A percentile compares a stretch with the other conserved stretches of the same genome.
Evolutionary conservation across 2,113 vertebrate genomes (phyloP).

Genomic region (Synodontis membranacea): DNA sequence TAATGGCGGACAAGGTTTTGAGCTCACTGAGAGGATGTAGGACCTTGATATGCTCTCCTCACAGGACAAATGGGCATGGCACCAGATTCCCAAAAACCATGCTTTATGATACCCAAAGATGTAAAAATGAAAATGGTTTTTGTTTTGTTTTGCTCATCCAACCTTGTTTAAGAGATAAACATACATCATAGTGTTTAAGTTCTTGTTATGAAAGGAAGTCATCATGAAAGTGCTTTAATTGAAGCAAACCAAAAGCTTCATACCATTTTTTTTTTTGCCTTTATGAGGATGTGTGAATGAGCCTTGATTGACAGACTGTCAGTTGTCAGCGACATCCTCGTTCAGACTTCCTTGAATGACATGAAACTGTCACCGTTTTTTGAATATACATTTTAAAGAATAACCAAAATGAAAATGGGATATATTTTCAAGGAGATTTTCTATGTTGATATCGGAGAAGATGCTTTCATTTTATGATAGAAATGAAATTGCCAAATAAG

Average conservation of each 20-base stretch:
- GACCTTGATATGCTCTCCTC: not conserved
- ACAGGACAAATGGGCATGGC: slow-evolving; percentile 51
- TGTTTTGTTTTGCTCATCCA: slow-evolving; percentile 56
- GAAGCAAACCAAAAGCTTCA: slow-evolving; percentile 61
- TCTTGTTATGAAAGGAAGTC: slow-evolving; percentile 59
- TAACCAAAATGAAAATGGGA: slow-evolving; percentile 72
- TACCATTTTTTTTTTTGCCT: slow-evolving; percentile 49
- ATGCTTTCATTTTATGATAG: slow-evolving; percentile 57
- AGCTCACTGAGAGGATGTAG: slow-evolving; percentile 34
- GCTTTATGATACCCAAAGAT: slow-evolving; percentile 75
- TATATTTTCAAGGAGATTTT: slow-evolving; percentile 72
- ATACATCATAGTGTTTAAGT: slow-evolving; percentile 46
- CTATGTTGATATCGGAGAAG: slow-evolving; percentile 62
- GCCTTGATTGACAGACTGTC: slow-evolving; percentile 33
- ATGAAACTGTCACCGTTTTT: slow-evolving; percentile 53
- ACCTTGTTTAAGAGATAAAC: slow-evolving; percentile 51
- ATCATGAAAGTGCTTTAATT: slow-evolving; percentile 66
- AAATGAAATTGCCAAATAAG: slow-evolving; percentile 69
- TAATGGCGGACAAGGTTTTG: slow-evolving; percentile 45
- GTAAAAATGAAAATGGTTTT: slow-evolving; percentile 67
- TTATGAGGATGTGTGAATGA: slow-evolving; percentile 30
- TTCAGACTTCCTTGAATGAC: slow-evolving; percentile 46
- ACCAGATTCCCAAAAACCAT: slow-evolving; percentile 64
- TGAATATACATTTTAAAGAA: slow-evolving; percentile 57
- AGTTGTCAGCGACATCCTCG: slow-evolving; percentile 34